Evolutionary conservation across 2,797 vertebrate genomes (phyloP).

Genomic region (Sebastes alutus): DNA sequence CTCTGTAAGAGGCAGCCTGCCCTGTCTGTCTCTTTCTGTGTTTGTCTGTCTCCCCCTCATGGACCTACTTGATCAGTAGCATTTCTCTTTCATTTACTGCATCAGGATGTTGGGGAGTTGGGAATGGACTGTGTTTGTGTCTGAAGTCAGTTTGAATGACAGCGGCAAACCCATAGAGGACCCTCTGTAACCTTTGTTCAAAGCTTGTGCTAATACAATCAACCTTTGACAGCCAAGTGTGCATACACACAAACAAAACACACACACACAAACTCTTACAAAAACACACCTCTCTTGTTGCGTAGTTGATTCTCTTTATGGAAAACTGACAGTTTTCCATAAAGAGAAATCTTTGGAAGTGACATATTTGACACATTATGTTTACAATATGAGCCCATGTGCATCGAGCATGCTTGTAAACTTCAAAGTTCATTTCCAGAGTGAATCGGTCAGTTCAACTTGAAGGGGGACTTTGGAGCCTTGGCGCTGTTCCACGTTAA

Average conservation of each 20-base stretch:
- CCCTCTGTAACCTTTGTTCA: slow-evolving; percentile 15
- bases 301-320: not conserved
- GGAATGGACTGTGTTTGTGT: not conserved
- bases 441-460: not conserved
- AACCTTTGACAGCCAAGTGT: not conserved
- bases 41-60: not conserved
- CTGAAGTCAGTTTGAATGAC: slow-evolving; percentile 12
- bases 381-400: not conserved
- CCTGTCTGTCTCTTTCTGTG: not conserved
- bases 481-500: slow-evolving; percentile 3
- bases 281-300: not conserved
- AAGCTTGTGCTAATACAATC: slow-evolving; percentile 12
- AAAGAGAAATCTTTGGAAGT: not conserved
- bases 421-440: not conserved
- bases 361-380: not conserved
- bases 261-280: not conserved
- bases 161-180: not conserved
- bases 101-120: not conserved
- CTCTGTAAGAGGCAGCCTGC: not conserved
- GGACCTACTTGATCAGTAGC: not conserved
- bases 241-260: not conserved
- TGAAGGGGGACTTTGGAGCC: slow-evolving; percentile 44
- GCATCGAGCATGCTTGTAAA: not conserved
- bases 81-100: slow-evolving; percentile 5
- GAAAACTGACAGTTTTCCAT: not conserved